phyloP scores from a whole-genome alignment of 2,113 vertebrate species.

The Oceanodroma tethys region DNA sequence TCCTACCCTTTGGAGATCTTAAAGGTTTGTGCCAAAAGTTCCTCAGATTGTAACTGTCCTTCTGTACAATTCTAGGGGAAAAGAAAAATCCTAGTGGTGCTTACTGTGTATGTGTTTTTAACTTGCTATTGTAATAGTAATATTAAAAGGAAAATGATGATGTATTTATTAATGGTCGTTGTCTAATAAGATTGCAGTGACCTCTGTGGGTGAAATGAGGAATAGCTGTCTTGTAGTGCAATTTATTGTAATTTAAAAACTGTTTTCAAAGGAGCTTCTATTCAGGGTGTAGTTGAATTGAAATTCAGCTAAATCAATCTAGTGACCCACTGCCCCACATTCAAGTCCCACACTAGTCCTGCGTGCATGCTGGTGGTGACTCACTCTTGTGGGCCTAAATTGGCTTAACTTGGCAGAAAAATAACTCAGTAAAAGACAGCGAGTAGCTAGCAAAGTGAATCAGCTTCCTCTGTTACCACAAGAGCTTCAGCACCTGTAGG shows the following conservation, averaged over 20 bases:
- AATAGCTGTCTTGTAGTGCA: neutral
- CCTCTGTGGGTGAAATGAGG: constrained; percentile 34
- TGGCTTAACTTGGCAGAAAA: neutral
- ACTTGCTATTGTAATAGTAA: neutral
- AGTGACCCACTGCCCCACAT: neutral
- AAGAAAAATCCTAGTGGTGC: neutral
- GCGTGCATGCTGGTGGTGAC: neutral
- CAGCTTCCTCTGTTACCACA: neutral
- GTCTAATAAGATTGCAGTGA: neutral
- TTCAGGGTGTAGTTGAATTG: neutral
- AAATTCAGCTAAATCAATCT: neutral
- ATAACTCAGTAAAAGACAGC: neutral
- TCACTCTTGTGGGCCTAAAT: neutral
- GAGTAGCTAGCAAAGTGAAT: neutral
- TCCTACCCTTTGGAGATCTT: neutral
- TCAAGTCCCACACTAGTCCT: neutral
- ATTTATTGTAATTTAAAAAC: neutral
- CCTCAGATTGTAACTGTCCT: neutral
- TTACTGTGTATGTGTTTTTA: neutral
- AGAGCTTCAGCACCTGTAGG: neutral
- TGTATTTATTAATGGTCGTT: neutral
- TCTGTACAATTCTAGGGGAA: neutral
- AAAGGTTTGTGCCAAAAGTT: neutral
- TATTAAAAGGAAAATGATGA: neutral
- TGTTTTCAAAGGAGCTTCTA: neutral